These are phyloP conservation scores for Parnassius glacialis DNA, from an alignment of 2,888 invertebrate species.

Conservation along the genomic window DNA sequence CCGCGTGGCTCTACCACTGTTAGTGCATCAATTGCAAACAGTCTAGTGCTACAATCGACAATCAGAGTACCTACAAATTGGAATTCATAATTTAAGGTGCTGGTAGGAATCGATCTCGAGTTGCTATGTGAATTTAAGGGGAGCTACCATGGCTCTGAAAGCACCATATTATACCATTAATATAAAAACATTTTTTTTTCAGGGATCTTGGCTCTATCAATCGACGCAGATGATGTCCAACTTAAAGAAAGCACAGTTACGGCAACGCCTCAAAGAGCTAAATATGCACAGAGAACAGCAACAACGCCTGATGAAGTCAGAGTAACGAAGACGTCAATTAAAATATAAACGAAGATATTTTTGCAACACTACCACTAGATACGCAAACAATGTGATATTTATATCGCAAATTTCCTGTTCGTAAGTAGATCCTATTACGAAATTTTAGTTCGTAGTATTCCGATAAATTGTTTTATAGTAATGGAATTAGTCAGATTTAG, in stretches of 20 bases:
- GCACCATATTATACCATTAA: no score
- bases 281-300: conserved; percentile 63
- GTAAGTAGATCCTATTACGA: conserved; percentile 6
- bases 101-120: no score
- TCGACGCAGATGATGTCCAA: conserved; percentile 94
- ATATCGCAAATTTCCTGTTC: conserved; percentile 16
- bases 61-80: no score
- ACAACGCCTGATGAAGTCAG: conserved; percentile 52
- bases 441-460: conserved; percentile 4
- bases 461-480: conserved; percentile 1
- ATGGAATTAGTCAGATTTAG: conserved; percentile 12
- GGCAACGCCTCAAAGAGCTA: conserved; percentile 83
- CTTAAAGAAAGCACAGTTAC: conserved; percentile 89
- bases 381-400: conserved; percentile 16
- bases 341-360: conserved; percentile 15
- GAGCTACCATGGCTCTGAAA: no score
- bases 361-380: conserved; percentile 9
- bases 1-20: no score
- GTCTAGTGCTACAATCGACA: no score
- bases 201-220: conserved; percentile 95
- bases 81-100: no score
- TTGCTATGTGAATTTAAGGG: no score
- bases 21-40: no score
- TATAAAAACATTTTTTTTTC: conserved; percentile 34
- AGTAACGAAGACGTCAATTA: conserved; percentile 43